Percentiles rank a stretch among this genome's conserved stretches.
Conservation (phyloP, 1,140 invertebrate genomes). For the Ridgeia piscesae region DNA sequence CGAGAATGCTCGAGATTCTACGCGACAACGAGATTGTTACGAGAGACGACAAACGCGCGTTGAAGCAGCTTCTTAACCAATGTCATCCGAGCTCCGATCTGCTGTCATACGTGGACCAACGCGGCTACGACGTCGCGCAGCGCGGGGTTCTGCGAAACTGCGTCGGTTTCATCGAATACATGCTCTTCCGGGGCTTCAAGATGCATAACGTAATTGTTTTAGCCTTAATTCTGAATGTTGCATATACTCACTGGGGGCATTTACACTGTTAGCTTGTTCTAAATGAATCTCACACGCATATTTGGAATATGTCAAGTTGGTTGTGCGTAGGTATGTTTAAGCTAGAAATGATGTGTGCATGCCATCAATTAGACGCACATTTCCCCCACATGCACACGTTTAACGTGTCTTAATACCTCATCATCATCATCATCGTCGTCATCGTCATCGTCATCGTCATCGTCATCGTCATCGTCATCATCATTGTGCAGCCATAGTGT, state of each 20-base stretch:
- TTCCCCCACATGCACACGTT: too few relatives aligned
- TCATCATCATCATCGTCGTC: too few relatives aligned
- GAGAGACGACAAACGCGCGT: neutral
- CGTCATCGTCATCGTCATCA: too few relatives aligned
- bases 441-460: too few relatives aligned
- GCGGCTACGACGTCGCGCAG: conserved; percentile 16
- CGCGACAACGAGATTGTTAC: neutral
- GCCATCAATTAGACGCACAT: too few relatives aligned
- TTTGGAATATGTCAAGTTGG: neutral
- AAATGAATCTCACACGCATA: neutral
- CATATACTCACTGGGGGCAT: neutral
- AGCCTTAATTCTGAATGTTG: neutral
- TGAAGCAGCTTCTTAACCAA: neutral
- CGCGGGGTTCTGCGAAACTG: neutral
- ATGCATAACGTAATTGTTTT: neutral
- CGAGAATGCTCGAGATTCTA: neutral
- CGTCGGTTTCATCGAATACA: conserved; percentile 12
- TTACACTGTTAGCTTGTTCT: neutral
- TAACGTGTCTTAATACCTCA: too few relatives aligned
- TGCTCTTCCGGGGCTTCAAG: conserved; percentile 11
- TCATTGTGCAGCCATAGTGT: too few relatives aligned
- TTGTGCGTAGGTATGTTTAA: neutral
- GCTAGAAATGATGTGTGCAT: too few relatives aligned
- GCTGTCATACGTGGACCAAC: neutral
- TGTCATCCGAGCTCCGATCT: neutral